phyloP scores from a whole-genome alignment of 2,888 invertebrate genomes.

The Ochropleura plecta region DNA sequence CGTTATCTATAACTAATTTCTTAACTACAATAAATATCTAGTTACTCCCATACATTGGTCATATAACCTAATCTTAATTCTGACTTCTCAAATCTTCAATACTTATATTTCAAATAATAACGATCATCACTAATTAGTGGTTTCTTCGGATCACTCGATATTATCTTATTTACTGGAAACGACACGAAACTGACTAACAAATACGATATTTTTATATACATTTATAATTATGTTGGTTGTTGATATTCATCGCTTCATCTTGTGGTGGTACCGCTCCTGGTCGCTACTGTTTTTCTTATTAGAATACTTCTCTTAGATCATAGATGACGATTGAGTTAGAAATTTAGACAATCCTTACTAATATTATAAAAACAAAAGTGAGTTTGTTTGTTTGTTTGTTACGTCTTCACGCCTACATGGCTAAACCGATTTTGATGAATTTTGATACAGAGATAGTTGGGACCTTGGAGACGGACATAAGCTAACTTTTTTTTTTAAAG shows the following conservation, averaged over 20 bases:
- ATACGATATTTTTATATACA: constrained; percentile 40
- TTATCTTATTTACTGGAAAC: constrained; percentile 61
- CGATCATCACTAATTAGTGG: constrained; percentile 61
- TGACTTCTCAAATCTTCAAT: constrained; percentile 31
- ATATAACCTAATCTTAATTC: constrained; percentile 38
- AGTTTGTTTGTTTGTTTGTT: too few species aligned
- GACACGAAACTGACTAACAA: constrained; percentile 42
- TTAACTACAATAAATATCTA: constrained; percentile 12
- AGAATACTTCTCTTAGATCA: constrained; percentile 8
- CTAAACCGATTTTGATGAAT: too few species aligned
- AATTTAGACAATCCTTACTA: neutral
- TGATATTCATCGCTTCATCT: constrained; percentile 52
- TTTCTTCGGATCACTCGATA: constrained; percentile 49
- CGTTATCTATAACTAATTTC: neutral
- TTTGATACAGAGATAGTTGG: too few species aligned
- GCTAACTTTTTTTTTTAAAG: too few species aligned
- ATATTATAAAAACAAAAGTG: neutral
- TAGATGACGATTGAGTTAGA: neutral
- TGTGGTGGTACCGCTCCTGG: constrained; percentile 31
- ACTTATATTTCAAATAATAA: constrained; percentile 61
- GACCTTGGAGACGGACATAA: too few species aligned
- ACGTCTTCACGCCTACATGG: too few species aligned
- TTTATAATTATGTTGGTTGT: neutral
- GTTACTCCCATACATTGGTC: constrained; percentile 5
- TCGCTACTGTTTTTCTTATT: constrained; percentile 46